Conservation (phyloP, 2,888 invertebrate genomes). For the Drosophila differens region DNA sequence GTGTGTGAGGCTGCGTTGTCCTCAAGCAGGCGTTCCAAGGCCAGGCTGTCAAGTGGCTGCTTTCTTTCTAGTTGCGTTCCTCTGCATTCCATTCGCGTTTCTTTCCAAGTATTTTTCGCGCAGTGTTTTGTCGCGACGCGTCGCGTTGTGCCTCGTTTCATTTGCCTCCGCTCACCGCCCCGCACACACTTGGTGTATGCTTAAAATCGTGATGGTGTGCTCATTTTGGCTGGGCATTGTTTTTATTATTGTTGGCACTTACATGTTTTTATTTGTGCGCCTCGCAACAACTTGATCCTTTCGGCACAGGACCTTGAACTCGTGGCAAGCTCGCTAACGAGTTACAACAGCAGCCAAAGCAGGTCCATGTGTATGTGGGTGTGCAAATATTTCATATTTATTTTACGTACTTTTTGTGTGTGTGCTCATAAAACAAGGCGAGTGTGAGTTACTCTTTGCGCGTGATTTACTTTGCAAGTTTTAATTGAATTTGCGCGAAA, state of each 20-base stretch:
- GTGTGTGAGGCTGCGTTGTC: constrained; percentile 20
- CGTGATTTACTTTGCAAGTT: constrained; percentile 58
- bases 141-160: constrained; percentile 1
- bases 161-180: background rate
- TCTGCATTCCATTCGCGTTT: constrained; percentile 63
- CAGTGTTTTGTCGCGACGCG: constrained; percentile 16
- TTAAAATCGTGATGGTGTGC: constrained; percentile 66
- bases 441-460: constrained; percentile 26
- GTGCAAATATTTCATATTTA: constrained; percentile 66
- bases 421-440: constrained; percentile 38
- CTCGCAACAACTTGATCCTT: constrained; percentile 59
- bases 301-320: constrained; percentile 67
- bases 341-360: constrained; percentile 26
- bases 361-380: constrained; percentile 4
- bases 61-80: constrained; percentile 43
- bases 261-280: constrained; percentile 51
- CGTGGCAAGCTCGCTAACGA: constrained; percentile 50
- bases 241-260: constrained; percentile 74
- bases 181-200: constrained; percentile 27
- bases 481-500: constrained; percentile 56
- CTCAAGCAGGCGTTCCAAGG: constrained; percentile 10
- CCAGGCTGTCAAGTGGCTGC: constrained; percentile 32
- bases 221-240: constrained; percentile 64
- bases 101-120: constrained; percentile 19
- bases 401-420: constrained; percentile 47